Evolutionary conservation across 2,797 vertebrate genomes (phyloP).

Genomic region (Crenichthys baileyi): DNA sequence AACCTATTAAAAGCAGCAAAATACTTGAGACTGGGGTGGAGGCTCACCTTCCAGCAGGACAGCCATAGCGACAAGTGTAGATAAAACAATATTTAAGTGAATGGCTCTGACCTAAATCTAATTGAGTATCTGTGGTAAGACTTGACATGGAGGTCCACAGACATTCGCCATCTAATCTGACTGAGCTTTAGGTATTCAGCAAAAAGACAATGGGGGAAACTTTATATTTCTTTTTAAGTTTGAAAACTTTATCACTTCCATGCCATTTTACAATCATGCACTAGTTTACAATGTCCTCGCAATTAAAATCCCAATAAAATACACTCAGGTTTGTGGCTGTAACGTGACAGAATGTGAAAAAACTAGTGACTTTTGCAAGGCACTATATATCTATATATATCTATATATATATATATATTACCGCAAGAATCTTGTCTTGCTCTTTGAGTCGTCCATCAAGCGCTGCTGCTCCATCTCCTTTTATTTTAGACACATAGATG

Average conservation of each 20-base stretch:
- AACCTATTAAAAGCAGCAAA: no score
- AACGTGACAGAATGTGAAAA: background rate
- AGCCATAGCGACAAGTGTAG: background rate
- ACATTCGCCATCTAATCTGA: background rate
- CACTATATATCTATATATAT: no score
- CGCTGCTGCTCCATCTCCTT: conserved; percentile 91
- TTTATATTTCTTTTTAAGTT: background rate
- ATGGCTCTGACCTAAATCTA: background rate
- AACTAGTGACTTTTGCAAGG: background rate
- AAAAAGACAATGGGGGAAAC: no score
- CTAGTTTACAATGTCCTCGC: background rate
- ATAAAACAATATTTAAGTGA: background rate
- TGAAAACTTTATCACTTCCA: background rate
- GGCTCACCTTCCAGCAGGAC: background rate
- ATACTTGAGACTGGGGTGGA: no score
- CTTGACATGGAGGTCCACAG: background rate
- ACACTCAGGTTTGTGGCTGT: background rate
- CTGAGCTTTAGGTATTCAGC: background rate
- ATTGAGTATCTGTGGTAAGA: background rate
- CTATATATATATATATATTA: conserved; percentile 72
- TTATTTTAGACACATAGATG: conserved; percentile 95
- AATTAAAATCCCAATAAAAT: no score
- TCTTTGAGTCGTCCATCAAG: conserved; percentile 91
- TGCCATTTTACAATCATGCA: background rate
- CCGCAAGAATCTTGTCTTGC: conserved; percentile 94